Conservation (phyloP, 2,888 invertebrate species). For the Quadriops clusia region DNA sequence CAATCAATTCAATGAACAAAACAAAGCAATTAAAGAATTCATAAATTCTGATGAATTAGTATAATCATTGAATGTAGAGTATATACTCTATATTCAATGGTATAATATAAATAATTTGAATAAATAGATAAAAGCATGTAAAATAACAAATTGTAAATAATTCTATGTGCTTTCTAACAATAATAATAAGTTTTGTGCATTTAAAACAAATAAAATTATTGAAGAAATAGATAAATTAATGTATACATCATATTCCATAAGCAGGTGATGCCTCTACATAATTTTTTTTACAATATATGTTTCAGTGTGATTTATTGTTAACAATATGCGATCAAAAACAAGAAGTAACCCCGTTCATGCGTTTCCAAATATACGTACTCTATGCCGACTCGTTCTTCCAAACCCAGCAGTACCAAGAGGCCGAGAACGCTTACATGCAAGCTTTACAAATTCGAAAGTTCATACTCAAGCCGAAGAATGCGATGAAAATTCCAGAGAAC, state of each 20-base stretch:
- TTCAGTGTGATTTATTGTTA: conserved; percentile 53
- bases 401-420: conserved; percentile 52
- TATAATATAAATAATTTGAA: conserved; percentile 3
- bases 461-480: conserved; percentile 42
- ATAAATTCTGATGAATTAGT: too few species aligned
- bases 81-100: too few species aligned
- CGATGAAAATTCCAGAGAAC: conserved; percentile 35
- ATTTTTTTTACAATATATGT: conserved; percentile 18
- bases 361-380: conserved; percentile 56
- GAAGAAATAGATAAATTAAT: too few species aligned
- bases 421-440: conserved; percentile 53
- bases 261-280: neutral
- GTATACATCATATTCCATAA: too few species aligned
- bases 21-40: too few species aligned
- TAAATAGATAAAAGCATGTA: too few species aligned
- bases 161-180: too few species aligned
- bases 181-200: too few species aligned
- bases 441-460: conserved; percentile 54
- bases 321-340: conserved; percentile 54
- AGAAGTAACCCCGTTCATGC: conserved; percentile 47
- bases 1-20: too few species aligned
- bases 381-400: conserved; percentile 60
- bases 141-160: too few species aligned
- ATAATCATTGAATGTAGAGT: too few species aligned
- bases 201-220: too few species aligned